Percentiles rank a stretch among this genome's conserved stretches.
Conservation (phyloP, 2,888 invertebrate species). For the Epicampocera succincta region DNA sequence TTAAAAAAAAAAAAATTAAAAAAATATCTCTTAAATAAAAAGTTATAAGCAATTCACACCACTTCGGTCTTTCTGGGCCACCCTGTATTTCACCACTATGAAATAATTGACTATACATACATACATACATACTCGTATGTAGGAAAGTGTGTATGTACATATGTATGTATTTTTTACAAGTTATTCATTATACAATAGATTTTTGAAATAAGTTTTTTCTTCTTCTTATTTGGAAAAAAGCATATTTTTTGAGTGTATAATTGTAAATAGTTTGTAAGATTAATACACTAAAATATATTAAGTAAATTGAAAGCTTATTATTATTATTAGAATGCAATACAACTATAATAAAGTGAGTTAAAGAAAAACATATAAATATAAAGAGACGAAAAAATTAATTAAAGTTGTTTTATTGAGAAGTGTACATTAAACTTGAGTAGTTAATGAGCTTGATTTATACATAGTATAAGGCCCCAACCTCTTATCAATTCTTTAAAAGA, state of each 20-base stretch:
- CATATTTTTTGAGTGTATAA: conserved; percentile 71
- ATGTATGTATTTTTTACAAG: neutral
- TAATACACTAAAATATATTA: conserved; percentile 71
- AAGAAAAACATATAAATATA: conserved; percentile 43
- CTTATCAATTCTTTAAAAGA: no score
- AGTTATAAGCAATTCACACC: no score
- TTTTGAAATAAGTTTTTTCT: neutral
- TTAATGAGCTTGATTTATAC: neutral
- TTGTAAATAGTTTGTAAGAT: conserved; percentile 80
- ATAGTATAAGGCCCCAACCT: no score
- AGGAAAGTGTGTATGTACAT: no score
- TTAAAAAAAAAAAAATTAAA: no score
- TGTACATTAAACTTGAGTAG: no score
- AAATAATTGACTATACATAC: no score
- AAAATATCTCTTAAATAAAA: no score
- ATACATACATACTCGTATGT: no score
- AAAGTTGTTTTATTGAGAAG: conserved; percentile 1
- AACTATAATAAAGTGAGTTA: conserved; percentile 69
- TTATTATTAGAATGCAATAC: conserved; percentile 80
- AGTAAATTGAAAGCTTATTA: conserved; percentile 76
- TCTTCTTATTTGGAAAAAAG: neutral
- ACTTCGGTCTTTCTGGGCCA: no score
- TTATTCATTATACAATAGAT: neutral
- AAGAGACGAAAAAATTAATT: conserved; percentile 17
- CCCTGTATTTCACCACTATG: neutral